Evolutionary conservation across 2,888 invertebrate genomes (phyloP), one percentile per base, ranked within the genome.

Genomic region (Macaria liturata): DNA sequence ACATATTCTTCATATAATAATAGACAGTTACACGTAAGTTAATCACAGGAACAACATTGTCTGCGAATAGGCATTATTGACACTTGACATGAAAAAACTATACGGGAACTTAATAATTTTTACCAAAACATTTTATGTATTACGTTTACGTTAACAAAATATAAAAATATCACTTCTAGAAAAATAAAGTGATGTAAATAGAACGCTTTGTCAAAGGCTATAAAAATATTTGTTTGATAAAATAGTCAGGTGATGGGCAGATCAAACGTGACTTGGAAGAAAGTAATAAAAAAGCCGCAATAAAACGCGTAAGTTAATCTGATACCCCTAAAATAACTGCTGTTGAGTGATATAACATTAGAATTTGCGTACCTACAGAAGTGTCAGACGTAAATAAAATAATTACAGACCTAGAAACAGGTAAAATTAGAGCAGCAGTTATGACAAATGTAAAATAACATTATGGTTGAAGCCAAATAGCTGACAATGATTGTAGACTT

Each of bases 401-500:
- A 55, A 48, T 59, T 34, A 61, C 57, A 54, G 42, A 56, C 54
- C 59, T 32, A 54, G 60, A 50, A 56, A 34, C 49, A 55, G 49
- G 52, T 74, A 80, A 72, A 73, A 82, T 83, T 80, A 78, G 74
- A 75, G 42, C 7, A 7, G 34, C 34, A 34, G 80, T 83, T 88
- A 84, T 84, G 84, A 87, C 81, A 85, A 80, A 76, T 85, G 84
- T 73, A 57, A 56, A 48, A 67, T 68, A 77, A 70, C 69, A 76
- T 81, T 78, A 81, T 67, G 72, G 69, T 69, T 73, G 68, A 76
- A 71, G 88, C 88, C 88, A 90, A 88, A 82, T 81, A 79, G 67
- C 68, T 79, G 81, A 81, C 82, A 79, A 80, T 78, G 76, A 76
- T 74, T 67, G 75, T 80, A 79, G 81, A 82, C 77, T 85, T 85